phyloP scores from a whole-genome alignment of 2,113 vertebrate genomes.

The Pelecanoides urinatrix region DNA sequence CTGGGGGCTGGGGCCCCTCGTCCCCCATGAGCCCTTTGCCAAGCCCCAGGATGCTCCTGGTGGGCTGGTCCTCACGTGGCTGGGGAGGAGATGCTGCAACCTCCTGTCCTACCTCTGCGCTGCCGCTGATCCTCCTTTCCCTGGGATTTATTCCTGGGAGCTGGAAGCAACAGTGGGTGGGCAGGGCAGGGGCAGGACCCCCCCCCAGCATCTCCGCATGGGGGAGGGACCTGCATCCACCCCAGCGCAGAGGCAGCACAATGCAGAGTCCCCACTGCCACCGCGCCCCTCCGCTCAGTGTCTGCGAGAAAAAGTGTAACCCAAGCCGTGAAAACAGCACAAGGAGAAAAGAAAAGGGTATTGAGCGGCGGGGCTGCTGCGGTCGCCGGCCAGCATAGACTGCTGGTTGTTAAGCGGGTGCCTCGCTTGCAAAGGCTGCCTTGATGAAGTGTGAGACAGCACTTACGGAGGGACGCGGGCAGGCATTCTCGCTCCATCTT shows the following conservation, averaged over 20 bases:
- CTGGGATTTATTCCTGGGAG: neutral
- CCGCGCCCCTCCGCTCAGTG: neutral
- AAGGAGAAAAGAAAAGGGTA: slow-evolving; percentile 64
- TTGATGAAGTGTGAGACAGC: slow-evolving; percentile 73
- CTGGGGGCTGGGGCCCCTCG: neutral
- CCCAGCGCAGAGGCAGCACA: neutral
- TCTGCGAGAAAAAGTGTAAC: slow-evolving; percentile 52
- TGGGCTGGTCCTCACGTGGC: neutral
- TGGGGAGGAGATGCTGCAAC: neutral
- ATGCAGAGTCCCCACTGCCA: neutral
- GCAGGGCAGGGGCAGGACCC: neutral
- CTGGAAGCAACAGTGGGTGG: neutral
- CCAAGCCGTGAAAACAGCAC: slow-evolving; percentile 17
- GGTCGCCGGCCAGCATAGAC: slow-evolving; percentile 63
- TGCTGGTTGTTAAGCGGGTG: slow-evolving; percentile 62
- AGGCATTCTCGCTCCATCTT: slow-evolving; percentile 65
- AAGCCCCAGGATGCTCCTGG: neutral
- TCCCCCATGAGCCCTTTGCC: neutral
- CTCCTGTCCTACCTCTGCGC: neutral
- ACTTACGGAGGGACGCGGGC: slow-evolving; percentile 64
- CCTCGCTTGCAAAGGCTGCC: slow-evolving; percentile 66
- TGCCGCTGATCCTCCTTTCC: neutral
- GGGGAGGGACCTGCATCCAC: neutral
- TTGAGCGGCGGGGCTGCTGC: slow-evolving; percentile 55
- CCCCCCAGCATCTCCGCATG: neutral